Evolutionary conservation across 2,113 vertebrate species (phyloP).

Genomic region (Sula dactylatra): DNA sequence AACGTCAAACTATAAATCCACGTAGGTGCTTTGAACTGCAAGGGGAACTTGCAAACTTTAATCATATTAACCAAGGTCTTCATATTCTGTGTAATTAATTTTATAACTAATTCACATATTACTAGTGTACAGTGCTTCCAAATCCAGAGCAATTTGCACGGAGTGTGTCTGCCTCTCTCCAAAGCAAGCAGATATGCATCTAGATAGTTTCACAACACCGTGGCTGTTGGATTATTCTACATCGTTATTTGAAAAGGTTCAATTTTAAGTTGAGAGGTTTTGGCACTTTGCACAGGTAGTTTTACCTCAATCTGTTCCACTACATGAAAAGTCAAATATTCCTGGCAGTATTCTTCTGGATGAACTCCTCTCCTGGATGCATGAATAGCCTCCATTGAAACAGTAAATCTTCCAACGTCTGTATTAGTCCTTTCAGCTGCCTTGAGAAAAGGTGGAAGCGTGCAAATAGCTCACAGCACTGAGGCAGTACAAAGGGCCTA

Average conservation of each 20-base stretch:
- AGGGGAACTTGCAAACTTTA: neutral
- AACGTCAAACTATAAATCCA: neutral
- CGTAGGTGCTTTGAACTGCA: neutral
- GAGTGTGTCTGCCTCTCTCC: neutral
- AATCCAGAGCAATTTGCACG: neutral
- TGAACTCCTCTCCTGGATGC: neutral
- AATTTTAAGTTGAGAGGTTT: neutral
- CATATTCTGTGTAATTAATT: neutral
- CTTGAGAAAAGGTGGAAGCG: neutral
- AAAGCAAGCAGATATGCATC: neutral
- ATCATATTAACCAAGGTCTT: neutral
- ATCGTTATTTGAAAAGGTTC: neutral
- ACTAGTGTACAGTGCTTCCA: neutral
- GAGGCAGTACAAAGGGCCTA: neutral
- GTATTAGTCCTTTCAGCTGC: neutral
- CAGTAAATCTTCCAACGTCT: neutral
- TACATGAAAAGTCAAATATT: neutral
- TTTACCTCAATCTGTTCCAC: neutral
- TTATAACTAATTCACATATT: neutral
- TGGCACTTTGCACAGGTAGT: neutral
- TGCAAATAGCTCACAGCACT: neutral
- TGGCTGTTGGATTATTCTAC: neutral
- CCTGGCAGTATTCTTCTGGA: neutral
- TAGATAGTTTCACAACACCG: rapidly evolving
- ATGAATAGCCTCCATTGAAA: slow-evolving; percentile 3